phyloP scores from a whole-genome alignment of 1,140 invertebrate species.

The Bradynema listronoti region DNA sequence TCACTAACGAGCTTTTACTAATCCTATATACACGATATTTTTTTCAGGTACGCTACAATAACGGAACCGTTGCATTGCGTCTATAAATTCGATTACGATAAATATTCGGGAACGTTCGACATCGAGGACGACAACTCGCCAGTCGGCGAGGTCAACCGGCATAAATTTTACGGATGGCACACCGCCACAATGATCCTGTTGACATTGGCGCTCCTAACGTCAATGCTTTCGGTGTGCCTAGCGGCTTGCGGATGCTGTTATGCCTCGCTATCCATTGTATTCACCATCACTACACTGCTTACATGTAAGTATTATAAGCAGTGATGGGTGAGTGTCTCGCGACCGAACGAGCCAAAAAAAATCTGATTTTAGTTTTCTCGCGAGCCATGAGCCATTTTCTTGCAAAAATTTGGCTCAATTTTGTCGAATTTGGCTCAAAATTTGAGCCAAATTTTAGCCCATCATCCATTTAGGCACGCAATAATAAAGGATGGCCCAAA shows the following conservation, averaged over 20 bases:
- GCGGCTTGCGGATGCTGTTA: conserved; percentile 55
- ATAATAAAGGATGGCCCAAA: too few relatives aligned
- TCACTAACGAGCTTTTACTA: not conserved
- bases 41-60: conserved; percentile 51
- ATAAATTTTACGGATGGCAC: conserved; percentile 58
- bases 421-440: too few relatives aligned
- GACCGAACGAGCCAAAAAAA: too few relatives aligned
- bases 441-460: too few relatives aligned
- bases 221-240: conserved; percentile 48
- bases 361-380: too few relatives aligned
- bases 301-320: conserved; percentile 38
- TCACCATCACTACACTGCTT: conserved; percentile 47
- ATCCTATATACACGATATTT: not conserved
- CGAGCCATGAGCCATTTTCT: too few relatives aligned
- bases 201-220: conserved; percentile 46
- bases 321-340: too few relatives aligned
- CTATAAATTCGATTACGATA: conserved; percentile 58
- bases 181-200: conserved; percentile 54
- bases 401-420: too few relatives aligned
- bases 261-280: conserved; percentile 48
- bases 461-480: too few relatives aligned
- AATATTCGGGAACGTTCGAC: conserved; percentile 58
- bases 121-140: conserved; percentile 56
- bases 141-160: conserved; percentile 57
- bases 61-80: conserved; percentile 56